These are phyloP conservation scores for Paedocypris micromegethes DNA, from an alignment of 2,797 vertebrate genomes.

Conservation along the genomic window DNA sequence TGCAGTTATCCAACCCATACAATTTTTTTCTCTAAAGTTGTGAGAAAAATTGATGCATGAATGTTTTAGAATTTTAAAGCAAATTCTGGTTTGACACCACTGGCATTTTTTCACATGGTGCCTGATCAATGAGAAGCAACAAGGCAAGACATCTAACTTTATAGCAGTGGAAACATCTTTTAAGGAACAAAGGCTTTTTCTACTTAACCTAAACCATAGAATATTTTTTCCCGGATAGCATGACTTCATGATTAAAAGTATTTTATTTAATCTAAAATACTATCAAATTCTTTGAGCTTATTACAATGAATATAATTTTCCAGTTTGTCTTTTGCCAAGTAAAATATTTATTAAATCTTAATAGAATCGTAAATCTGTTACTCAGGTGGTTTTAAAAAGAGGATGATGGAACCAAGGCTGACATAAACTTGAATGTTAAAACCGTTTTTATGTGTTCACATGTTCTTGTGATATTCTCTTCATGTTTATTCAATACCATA, in stretches of 20 bases:
- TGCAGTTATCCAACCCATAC: conserved; percentile 1
- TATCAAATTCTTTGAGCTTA: too few relatives aligned
- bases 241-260: too few relatives aligned
- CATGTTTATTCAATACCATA: conserved; percentile 5
- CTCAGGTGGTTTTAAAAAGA: conserved; percentile 41
- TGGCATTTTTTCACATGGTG: conserved; percentile 6
- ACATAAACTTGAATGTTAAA: conserved; percentile 41
- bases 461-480: conserved; percentile 13
- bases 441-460: conserved; percentile 21
- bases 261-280: too few relatives aligned
- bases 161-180: too few relatives aligned
- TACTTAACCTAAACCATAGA: conserved; percentile 5
- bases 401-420: conserved; percentile 27
- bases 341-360: conserved; percentile 33
- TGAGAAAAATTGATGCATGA: too few relatives aligned
- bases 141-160: too few relatives aligned
- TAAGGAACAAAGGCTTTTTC: too few relatives aligned
- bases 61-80: too few relatives aligned
- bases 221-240: background rate
- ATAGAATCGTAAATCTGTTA: conserved; percentile 41
- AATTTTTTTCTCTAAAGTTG: background rate
- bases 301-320: conserved; percentile 2
- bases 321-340: conserved; percentile 15
- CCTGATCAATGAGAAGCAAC: background rate
- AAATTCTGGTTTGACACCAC: too few relatives aligned